phyloP scores from a whole-genome alignment of 1,140 invertebrate species.

The Temnothorax longispinosus region DNA sequence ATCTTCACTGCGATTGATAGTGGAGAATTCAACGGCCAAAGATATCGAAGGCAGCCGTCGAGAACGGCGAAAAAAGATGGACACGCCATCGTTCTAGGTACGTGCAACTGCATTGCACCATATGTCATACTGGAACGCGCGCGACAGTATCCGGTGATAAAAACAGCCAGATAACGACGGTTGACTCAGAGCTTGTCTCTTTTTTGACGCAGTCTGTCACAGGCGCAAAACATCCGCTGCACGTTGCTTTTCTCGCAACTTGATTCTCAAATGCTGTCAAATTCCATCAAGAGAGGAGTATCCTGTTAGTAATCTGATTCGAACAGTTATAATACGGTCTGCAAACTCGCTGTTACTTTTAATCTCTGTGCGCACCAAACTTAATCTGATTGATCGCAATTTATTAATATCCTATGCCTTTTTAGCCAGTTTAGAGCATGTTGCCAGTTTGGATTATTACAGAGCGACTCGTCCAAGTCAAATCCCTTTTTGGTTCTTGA shows the following conservation, averaged over 20 bases:
- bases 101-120: constrained; percentile 55
- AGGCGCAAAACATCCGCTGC: constrained; percentile 8
- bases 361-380: background rate
- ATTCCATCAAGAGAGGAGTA: constrained; percentile 3
- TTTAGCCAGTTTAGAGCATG: background rate
- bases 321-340: background rate
- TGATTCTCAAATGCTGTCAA: constrained; percentile 39
- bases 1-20: constrained; percentile 45
- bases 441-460: background rate
- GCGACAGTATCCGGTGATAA: constrained; percentile 54
- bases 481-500: background rate
- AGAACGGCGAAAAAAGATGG: constrained; percentile 28
- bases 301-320: background rate
- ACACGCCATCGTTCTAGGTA: constrained; percentile 47
- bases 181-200: constrained; percentile 55
- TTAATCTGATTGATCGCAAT: background rate
- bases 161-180: constrained; percentile 52
- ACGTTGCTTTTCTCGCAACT: background rate
- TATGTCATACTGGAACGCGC: constrained; percentile 51
- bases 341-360: background rate
- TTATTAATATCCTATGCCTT: background rate
- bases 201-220: constrained; percentile 45
- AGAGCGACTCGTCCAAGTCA: background rate
- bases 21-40: background rate
- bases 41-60: constrained; percentile 47